Conservation (phyloP, 2,113 vertebrate species). For the Scolopax mira region DNA sequence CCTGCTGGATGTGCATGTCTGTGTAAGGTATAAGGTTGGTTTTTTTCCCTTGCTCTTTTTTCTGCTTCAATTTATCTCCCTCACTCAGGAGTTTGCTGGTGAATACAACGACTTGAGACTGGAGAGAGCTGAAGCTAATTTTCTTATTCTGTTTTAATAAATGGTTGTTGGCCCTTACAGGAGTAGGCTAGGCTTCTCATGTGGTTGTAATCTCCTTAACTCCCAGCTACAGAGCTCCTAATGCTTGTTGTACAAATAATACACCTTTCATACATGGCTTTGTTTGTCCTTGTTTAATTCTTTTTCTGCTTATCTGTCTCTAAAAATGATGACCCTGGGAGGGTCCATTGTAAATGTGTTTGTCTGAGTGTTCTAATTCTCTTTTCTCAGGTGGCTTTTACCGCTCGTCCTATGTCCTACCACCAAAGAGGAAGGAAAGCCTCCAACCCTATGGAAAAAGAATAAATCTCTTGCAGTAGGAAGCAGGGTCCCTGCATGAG, state of each 20-base stretch:
- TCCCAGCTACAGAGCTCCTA: neutral
- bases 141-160: constrained; percentile 18
- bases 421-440: neutral
- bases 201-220: constrained; percentile 38
- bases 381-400: neutral
- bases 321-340: neutral
- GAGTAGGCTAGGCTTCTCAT: constrained; percentile 24
- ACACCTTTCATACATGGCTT: neutral
- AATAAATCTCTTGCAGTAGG: neutral
- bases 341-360: neutral
- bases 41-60: neutral
- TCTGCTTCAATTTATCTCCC: constrained; percentile 22
- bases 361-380: neutral
- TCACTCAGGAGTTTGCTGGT: neutral
- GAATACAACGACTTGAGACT: neutral
- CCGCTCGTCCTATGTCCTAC: neutral
- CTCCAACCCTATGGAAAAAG: neutral
- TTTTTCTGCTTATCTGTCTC: neutral
- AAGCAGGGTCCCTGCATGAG: neutral
- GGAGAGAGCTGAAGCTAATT: neutral
- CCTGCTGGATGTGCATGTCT: neutral
- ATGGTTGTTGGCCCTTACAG: constrained; percentile 8
- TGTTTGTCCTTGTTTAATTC: neutral
- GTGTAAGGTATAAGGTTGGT: neutral
- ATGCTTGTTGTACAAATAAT: neutral